phyloP scores from a whole-genome alignment of 1,140 invertebrate species.

The Drosophila orena region DNA sequence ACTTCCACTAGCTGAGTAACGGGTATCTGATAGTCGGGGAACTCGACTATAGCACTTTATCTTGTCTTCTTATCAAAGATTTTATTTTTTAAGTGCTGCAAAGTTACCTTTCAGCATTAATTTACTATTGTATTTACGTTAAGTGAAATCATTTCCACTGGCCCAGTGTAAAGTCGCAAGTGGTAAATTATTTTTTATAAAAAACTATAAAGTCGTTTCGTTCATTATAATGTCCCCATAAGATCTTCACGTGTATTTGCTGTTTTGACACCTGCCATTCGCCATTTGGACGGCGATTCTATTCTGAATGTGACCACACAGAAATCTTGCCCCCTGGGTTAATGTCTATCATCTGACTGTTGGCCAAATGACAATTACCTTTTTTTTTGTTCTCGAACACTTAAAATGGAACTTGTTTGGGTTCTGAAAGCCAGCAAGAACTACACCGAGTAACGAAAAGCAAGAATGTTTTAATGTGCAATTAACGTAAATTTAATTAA shows the following conservation, averaged over 20 bases:
- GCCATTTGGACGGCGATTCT: conserved; percentile 10
- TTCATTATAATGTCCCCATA: background rate
- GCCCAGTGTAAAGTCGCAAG: background rate
- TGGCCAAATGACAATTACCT: conserved; percentile 44
- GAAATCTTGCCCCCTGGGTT: conserved; percentile 40
- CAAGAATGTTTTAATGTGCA: conserved; percentile 65
- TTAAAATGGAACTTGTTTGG: conserved; percentile 79
- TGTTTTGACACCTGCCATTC: background rate
- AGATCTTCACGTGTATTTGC: conserved; percentile 1
- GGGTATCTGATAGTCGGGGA: too few species aligned
- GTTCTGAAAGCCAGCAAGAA: conserved; percentile 22
- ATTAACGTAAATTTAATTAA: conserved; percentile 80
- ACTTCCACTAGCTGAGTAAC: too few species aligned
- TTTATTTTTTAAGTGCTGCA: too few species aligned
- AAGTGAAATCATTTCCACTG: background rate
- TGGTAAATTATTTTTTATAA: background rate
- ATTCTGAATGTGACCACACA: conserved; percentile 27
- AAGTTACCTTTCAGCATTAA: background rate
- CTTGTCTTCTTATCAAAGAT: too few species aligned
- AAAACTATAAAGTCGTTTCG: conserved; percentile 8
- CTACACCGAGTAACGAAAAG: conserved; percentile 7
- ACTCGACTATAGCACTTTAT: too few species aligned
- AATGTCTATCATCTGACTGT: conserved; percentile 35
- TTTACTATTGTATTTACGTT: background rate
- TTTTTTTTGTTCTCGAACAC: conserved; percentile 46